Evolutionary conservation across 2,113 vertebrate species (phyloP).

Genomic region (Diadophis punctatus): DNA sequence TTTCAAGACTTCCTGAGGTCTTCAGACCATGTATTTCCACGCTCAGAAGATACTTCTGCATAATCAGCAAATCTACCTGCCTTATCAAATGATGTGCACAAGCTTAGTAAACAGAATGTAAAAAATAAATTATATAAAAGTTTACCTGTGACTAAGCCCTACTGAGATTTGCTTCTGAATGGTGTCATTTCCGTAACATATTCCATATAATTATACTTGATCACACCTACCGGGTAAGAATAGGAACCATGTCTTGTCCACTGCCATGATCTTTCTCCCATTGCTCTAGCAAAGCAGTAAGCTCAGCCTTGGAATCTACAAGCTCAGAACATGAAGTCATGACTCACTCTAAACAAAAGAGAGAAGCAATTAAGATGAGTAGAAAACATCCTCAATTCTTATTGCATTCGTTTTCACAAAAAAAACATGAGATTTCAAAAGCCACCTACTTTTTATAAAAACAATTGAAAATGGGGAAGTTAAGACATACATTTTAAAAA

Average conservation of each 20-base stretch:
- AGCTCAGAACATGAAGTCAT: constrained; percentile 82
- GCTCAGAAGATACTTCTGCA: not conserved
- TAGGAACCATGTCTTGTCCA: constrained; percentile 87
- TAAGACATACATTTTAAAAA: not conserved
- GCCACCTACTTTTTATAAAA: not conserved
- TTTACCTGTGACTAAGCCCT: not conserved
- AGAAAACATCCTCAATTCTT: not conserved
- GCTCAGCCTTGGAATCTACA: constrained; percentile 97
- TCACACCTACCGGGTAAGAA: constrained; percentile 86
- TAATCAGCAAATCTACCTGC: not conserved
- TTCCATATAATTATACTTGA: not conserved
- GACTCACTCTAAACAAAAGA: constrained; percentile 66
- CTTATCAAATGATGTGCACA: not conserved
- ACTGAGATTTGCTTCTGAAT: not conserved
- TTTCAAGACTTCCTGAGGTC: not conserved
- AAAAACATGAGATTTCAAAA: constrained; percentile 16
- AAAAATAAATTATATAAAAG: not conserved
- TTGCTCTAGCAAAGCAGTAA: constrained; percentile 92
- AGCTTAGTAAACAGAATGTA: not conserved
- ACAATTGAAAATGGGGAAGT: not conserved
- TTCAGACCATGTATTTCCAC: not conserved
- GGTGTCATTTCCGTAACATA: not conserved
- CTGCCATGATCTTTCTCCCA: constrained; percentile 95
- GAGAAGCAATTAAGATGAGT: not conserved
- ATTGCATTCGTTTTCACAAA: not conserved